Evolutionary conservation across 2,113 vertebrate species (phyloP).

Genomic region (Labrus mixtus): DNA sequence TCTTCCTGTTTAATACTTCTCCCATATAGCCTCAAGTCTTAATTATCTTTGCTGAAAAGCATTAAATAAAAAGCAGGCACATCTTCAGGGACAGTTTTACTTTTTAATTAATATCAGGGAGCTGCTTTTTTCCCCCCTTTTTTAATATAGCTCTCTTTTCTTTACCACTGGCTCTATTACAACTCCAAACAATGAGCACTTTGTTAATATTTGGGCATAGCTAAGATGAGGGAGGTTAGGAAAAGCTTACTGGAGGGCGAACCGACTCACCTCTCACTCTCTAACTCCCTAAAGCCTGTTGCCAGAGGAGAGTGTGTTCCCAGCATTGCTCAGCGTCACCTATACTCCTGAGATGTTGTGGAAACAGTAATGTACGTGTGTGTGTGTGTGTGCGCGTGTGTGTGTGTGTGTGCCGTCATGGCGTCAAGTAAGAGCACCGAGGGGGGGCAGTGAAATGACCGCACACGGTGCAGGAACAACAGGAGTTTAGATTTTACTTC

Average conservation of each 20-base stretch:
- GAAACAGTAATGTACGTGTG: conserved; percentile 12
- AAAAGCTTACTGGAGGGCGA: conserved; percentile 66
- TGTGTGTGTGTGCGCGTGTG: conserved; percentile 17
- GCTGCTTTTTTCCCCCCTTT: background rate
- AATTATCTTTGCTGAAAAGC: conserved; percentile 48
- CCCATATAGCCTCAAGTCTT: conserved; percentile 34
- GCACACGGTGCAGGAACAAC: conserved; percentile 47
- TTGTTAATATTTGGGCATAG: conserved; percentile 78
- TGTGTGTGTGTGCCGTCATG: background rate
- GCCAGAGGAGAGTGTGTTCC: conserved; percentile 48
- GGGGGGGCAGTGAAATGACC: conserved; percentile 45
- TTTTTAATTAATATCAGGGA: conserved; percentile 64
- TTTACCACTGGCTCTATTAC: conserved; percentile 51
- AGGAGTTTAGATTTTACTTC: conserved; percentile 28
- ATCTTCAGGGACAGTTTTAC: conserved; percentile 46
- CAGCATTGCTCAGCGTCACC: conserved; percentile 23
- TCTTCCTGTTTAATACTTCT: conserved; percentile 14
- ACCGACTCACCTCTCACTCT: conserved; percentile 43
- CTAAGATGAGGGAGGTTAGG: conserved; percentile 61
- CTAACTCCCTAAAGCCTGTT: conserved; percentile 37
- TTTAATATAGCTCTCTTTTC: conserved; percentile 12
- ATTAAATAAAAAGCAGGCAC: conserved; percentile 36
- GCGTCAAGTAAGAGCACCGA: conserved; percentile 27
- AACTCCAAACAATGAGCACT: conserved; percentile 75
- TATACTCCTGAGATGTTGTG: conserved; percentile 35